A percentile compares a stretch with the other conserved stretches of the same genome.
Evolutionary conservation across 2,797 vertebrate genomes (phyloP).

Genomic region (Catamblyrhynchus diadema): DNA sequence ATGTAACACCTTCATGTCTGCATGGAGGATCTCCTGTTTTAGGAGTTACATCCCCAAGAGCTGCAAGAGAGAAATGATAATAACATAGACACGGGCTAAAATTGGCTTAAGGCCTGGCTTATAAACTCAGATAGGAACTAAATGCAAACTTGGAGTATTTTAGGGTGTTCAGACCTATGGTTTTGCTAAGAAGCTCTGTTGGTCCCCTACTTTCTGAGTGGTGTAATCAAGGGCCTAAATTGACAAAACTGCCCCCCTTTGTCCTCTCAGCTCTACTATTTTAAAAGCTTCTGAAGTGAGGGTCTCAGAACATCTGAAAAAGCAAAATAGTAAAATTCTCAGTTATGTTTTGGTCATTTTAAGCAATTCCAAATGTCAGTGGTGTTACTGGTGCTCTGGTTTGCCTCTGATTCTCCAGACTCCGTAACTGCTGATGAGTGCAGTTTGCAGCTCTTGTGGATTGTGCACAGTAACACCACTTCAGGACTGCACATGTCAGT

Average conservation of each 20-base stretch:
- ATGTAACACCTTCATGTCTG: background rate
- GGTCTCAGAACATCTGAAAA: background rate
- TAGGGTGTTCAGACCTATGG: background rate
- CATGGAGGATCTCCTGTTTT: background rate
- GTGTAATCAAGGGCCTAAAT: background rate
- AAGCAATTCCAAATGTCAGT: background rate
- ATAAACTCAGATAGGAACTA: background rate
- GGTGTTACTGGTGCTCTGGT: background rate
- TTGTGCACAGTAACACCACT: background rate
- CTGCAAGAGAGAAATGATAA: background rate
- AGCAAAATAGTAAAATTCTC: background rate
- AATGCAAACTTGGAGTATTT: background rate
- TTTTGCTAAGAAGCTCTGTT: background rate
- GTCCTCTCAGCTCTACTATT: background rate
- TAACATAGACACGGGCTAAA: background rate
- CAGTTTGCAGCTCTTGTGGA: background rate
- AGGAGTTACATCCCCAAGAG: fast-evolving
- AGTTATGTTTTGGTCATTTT: background rate
- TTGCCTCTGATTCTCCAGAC: background rate
- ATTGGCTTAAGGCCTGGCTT: background rate
- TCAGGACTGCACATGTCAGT: background rate
- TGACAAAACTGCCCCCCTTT: background rate
- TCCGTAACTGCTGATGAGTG: background rate
- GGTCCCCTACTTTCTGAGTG: background rate
- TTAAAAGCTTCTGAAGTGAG: background rate